These are phyloP conservation scores for Apeira syringaria DNA, from an alignment of 2,888 invertebrate genomes.

Conservation along the genomic window DNA sequence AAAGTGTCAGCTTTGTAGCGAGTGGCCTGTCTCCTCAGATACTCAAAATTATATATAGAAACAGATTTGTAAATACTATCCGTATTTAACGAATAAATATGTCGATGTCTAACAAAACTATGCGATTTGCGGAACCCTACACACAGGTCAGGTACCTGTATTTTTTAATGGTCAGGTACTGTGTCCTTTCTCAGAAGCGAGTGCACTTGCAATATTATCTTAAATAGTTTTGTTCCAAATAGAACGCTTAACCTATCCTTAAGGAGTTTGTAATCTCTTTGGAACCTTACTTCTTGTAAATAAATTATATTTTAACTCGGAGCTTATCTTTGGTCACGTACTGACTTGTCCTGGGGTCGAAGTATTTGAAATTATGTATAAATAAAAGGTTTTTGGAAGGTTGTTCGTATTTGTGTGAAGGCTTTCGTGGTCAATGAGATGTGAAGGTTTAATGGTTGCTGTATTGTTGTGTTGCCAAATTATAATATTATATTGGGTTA, in stretches of 20 bases:
- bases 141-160: slow-evolving; percentile 57
- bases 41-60: no score
- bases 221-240: slow-evolving; percentile 16
- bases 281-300: slow-evolving; percentile 10
- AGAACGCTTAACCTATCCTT: slow-evolving; percentile 4
- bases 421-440: slow-evolving; percentile 38
- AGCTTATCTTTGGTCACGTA: slow-evolving; percentile 26
- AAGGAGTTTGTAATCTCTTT: background rate
- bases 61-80: no score
- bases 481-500: background rate
- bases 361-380: slow-evolving; percentile 33
- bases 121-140: slow-evolving; percentile 13
- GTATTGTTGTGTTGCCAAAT: slow-evolving; percentile 14
- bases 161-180: slow-evolving; percentile 56
- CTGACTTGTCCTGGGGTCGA: slow-evolving; percentile 30
- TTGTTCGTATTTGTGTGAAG: slow-evolving; percentile 33
- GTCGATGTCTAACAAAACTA: no score
- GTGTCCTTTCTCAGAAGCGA: slow-evolving; percentile 15
- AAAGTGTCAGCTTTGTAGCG: no score
- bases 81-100: no score
- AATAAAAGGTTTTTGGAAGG: slow-evolving; percentile 23
- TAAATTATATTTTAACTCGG: slow-evolving; percentile 4
- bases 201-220: slow-evolving; percentile 21
- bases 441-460: slow-evolving; percentile 34
- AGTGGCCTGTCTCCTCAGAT: no score